A percentile compares a stretch with the other conserved stretches of the same genome.
Evolutionary conservation across 2,888 invertebrate species (phyloP).

Genomic region (Xestia rhomboidea): DNA sequence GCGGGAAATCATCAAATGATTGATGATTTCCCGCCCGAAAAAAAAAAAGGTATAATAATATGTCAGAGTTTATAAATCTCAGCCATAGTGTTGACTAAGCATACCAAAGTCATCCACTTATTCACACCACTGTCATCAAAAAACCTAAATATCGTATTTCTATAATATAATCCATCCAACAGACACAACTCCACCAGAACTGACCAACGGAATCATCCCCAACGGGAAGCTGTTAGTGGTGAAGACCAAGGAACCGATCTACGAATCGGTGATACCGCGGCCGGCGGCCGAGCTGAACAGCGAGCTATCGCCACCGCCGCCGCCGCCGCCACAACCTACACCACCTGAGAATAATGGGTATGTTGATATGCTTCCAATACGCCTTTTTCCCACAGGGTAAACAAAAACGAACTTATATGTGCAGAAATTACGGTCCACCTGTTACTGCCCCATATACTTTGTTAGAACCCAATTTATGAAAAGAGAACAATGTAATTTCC

Average conservation of each 20-base stretch:
- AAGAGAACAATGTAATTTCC: not conserved
- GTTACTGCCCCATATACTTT: not conserved
- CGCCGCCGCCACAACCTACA: constrained; percentile 69
- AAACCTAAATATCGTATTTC: not conserved
- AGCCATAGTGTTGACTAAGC: not conserved
- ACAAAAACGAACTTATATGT: not conserved
- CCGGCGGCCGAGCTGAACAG: constrained; percentile 85
- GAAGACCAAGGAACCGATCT: constrained; percentile 93
- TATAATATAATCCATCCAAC: constrained; percentile 17
- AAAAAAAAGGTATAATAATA: too few species aligned
- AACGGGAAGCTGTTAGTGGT: constrained; percentile 87
- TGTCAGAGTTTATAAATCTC: not conserved
- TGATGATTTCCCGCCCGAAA: too few species aligned
- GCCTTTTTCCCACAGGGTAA: not conserved
- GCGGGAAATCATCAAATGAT: too few species aligned
- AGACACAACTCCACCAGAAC: constrained; percentile 86
- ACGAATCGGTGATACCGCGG: constrained; percentile 95
- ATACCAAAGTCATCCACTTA: not conserved
- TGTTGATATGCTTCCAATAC: constrained; percentile 7
- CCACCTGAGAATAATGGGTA: constrained; percentile 81
- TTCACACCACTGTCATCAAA: not conserved
- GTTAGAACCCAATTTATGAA: not conserved
- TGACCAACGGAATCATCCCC: constrained; percentile 88
- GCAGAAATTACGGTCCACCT: not conserved
- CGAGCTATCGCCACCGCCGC: constrained; percentile 72